A percentile compares a stretch with the other conserved stretches of the same genome.
These are phyloP conservation scores for Drosophila bocqueti DNA, from an alignment of 1,140 invertebrate genomes.

Conservation along the genomic window DNA sequence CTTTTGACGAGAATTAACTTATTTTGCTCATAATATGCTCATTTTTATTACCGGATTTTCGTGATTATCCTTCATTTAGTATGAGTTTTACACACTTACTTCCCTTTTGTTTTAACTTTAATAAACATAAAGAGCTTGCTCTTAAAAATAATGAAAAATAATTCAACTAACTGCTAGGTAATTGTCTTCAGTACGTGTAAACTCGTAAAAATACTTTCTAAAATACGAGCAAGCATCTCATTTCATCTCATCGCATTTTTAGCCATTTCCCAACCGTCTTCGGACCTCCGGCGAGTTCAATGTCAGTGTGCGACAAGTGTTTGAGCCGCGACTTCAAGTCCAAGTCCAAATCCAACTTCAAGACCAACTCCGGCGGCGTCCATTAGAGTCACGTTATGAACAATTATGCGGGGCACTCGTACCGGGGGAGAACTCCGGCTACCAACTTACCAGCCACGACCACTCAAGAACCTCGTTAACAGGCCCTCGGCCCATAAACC, in stretches of 20 bases:
- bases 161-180: slow-evolving; percentile 12
- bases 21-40: not conserved
- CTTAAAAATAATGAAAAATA: slow-evolving; percentile 3
- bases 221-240: slow-evolving; percentile 24
- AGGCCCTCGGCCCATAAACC: slow-evolving; percentile 50
- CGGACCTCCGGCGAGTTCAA: slow-evolving; percentile 57
- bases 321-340: slow-evolving; percentile 30
- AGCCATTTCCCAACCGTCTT: slow-evolving; percentile 44
- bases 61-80: not conserved
- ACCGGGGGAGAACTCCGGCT: slow-evolving; percentile 33
- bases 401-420: slow-evolving; percentile 58
- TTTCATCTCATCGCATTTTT: slow-evolving; percentile 11
- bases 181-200: slow-evolving; percentile 14
- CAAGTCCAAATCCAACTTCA: slow-evolving; percentile 35
- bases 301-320: slow-evolving; percentile 67
- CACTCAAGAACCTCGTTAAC: slow-evolving; percentile 62
- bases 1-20: no score
- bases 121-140: not conserved
- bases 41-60: not conserved
- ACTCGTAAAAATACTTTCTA: slow-evolving; percentile 40
- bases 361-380: slow-evolving; percentile 38
- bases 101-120: not conserved
- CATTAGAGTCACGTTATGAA: slow-evolving; percentile 78
- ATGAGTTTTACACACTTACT: not conserved
- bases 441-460: slow-evolving; percentile 39